Evolutionary conservation across 2,888 invertebrate species (phyloP).

Genomic region (Apamea crenata): DNA sequence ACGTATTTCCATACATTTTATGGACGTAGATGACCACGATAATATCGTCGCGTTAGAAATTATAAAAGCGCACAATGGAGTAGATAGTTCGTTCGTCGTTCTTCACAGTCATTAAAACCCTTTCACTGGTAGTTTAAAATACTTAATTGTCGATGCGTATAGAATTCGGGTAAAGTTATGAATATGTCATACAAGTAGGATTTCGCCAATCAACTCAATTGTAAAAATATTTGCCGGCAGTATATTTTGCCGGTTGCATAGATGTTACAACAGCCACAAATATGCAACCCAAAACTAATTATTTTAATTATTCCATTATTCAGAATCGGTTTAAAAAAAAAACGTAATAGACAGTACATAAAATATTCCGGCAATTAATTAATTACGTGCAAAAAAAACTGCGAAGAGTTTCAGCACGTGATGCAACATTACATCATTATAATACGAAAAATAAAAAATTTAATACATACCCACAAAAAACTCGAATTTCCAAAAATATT

Average conservation of each 20-base stretch:
- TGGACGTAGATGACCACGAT: neutral
- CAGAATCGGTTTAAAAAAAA: neutral
- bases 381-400: neutral
- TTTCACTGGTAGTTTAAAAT: neutral
- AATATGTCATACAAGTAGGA: slow-evolving; percentile 19
- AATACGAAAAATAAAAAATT: neutral
- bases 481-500: slow-evolving; percentile 46
- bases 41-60: neutral
- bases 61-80: neutral
- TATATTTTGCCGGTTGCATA: neutral
- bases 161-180: neutral
- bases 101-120: neutral
- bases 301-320: neutral
- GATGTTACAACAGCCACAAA: slow-evolving; percentile 1
- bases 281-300: neutral
- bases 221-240: neutral
- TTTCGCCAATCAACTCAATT: neutral
- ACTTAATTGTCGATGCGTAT: neutral
- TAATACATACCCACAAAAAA: slow-evolving; percentile 36
- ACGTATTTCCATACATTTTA: neutral
- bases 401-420: slow-evolving; percentile 40
- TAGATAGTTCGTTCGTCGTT: too few relatives aligned
- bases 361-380: neutral
- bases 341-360: too few relatives aligned
- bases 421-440: neutral